These are phyloP conservation scores for Colinus virginianus DNA, from an alignment of 2,113 vertebrate genomes.

Conservation along the genomic window DNA sequence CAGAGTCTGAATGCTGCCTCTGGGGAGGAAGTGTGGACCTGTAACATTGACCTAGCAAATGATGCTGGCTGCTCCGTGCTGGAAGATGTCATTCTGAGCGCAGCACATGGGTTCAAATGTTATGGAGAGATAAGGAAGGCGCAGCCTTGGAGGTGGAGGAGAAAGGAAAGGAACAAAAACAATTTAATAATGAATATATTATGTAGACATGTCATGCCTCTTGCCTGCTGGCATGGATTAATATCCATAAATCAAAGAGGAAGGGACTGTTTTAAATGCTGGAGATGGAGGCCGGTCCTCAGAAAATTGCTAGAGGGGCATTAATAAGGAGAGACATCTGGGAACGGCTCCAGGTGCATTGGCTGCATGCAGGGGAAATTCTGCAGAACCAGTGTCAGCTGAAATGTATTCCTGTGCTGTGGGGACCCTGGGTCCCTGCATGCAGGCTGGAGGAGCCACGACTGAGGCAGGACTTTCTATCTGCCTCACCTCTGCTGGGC, in stretches of 20 bases:
- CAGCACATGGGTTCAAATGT: background rate
- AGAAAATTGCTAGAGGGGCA: conserved; percentile 64
- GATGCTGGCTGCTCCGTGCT: background rate
- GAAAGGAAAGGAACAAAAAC: conserved; percentile 26
- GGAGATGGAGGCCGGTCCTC: conserved; percentile 56
- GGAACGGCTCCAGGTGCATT: conserved; percentile 55
- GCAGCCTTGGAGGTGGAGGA: background rate
- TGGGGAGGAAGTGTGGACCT: background rate
- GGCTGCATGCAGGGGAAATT: background rate
- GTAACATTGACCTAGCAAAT: background rate
- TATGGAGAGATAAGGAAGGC: background rate
- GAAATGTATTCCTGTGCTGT: conserved; percentile 23
- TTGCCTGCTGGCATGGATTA: conserved; percentile 59
- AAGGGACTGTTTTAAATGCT: conserved; percentile 69
- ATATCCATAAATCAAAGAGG: conserved; percentile 71
- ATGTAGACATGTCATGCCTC: conserved; percentile 53
- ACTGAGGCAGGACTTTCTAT: fast-evolving
- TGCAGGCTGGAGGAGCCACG: background rate
- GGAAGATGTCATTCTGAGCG: background rate
- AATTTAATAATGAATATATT: conserved; percentile 64
- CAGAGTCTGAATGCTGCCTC: background rate
- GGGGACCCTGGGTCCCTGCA: background rate
- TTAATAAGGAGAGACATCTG: conserved; percentile 59
- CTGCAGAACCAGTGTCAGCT: conserved; percentile 32
- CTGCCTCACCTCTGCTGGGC: background rate